Conservation (phyloP, 1,140 invertebrate genomes). For the Cydia splendana region DNA sequence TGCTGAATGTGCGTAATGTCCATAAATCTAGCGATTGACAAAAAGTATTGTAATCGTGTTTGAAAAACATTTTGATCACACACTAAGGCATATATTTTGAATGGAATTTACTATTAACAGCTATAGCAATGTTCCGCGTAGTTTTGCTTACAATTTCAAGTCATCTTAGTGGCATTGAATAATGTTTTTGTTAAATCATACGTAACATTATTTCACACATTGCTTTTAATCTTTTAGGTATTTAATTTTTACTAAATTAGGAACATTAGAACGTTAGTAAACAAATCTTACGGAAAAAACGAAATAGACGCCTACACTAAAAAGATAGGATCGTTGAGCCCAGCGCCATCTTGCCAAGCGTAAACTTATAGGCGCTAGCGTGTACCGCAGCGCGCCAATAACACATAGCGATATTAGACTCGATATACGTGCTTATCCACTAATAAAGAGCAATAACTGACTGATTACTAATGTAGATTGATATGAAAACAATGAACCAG, state of each 20-base stretch:
- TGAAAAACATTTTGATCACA: conserved; percentile 28
- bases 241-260: background rate
- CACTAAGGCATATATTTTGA: background rate
- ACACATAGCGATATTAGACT: background rate
- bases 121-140: background rate
- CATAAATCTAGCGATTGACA: conserved; percentile 28
- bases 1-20: conserved; percentile 25
- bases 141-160: background rate
- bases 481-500: background rate
- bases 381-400: background rate
- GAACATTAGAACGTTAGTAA: background rate
- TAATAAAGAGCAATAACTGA: background rate
- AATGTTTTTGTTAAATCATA: background rate
- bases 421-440: background rate
- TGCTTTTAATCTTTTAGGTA: background rate
- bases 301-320: background rate
- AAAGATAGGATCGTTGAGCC: background rate
- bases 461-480: background rate
- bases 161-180: conserved; percentile 6
- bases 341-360: conserved; percentile 6
- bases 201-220: background rate
- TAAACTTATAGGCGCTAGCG: conserved; percentile 18
- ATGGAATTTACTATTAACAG: conserved; percentile 9
- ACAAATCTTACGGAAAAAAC: background rate
- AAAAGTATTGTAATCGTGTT: conserved; percentile 23